These are phyloP conservation scores for Momotus momota DNA, from an alignment of 2,797 vertebrate species.

Conservation along the genomic window DNA sequence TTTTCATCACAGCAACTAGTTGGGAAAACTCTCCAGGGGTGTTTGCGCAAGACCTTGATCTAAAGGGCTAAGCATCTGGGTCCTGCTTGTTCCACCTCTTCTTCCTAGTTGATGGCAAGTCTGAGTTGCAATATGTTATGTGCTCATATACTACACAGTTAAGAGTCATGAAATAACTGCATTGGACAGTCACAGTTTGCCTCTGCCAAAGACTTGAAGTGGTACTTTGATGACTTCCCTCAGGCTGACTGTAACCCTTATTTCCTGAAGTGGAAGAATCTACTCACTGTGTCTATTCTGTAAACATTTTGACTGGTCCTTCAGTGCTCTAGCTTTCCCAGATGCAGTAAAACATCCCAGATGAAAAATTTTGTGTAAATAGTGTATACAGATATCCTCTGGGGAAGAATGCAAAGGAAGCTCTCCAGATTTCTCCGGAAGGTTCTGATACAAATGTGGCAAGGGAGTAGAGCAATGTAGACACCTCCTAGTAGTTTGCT, in stretches of 20 bases:
- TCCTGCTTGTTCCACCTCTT: background rate
- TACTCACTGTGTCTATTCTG: background rate
- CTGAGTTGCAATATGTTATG: background rate
- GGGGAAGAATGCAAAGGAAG: background rate
- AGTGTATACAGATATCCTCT: background rate
- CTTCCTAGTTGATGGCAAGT: background rate
- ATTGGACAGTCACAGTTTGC: background rate
- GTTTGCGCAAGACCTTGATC: background rate
- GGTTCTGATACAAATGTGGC: background rate
- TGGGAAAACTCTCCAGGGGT: background rate
- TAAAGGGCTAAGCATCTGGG: background rate
- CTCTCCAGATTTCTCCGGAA: background rate
- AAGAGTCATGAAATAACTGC: background rate
- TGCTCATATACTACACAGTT: background rate
- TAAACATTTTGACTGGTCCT: background rate
- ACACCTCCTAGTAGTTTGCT: background rate
- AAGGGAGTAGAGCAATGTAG: background rate
- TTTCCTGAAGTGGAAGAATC: background rate
- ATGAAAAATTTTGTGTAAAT: background rate
- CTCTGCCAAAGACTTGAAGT: background rate
- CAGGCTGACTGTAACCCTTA: background rate
- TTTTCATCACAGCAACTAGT: background rate
- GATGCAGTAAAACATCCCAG: background rate
- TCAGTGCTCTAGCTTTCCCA: background rate
- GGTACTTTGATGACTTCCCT: background rate